These are phyloP conservation scores for Cisticola juncidis DNA, from an alignment of 2,113 vertebrate genomes.

Conservation along the genomic window DNA sequence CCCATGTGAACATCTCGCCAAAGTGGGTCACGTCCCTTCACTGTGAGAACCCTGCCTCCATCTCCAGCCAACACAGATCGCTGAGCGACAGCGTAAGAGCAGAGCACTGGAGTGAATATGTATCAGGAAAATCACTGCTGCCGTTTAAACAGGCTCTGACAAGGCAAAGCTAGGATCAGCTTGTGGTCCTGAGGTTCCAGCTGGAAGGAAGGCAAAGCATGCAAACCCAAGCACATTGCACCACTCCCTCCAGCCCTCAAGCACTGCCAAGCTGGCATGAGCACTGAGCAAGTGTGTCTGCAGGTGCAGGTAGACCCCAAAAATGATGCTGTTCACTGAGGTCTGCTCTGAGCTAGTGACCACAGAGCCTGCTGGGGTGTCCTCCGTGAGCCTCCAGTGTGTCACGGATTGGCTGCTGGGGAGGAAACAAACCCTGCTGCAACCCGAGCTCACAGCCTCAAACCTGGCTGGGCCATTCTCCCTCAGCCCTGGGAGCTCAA, in stretches of 20 bases:
- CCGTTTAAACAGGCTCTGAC: background rate
- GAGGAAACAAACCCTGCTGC: background rate
- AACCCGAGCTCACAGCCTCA: background rate
- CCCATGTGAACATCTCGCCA: rapidly evolving
- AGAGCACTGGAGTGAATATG: background rate
- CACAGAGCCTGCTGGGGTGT: background rate
- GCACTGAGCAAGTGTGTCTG: background rate
- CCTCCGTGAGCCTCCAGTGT: rapidly evolving
- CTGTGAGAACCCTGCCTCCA: background rate
- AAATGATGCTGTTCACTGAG: background rate
- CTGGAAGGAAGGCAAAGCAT: background rate
- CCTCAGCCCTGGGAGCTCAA: background rate
- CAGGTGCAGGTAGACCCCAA: background rate
- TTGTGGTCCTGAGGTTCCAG: conserved; percentile 1
- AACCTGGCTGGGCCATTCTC: rapidly evolving
- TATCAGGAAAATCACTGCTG: background rate
- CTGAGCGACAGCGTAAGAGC: background rate
- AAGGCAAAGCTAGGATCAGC: background rate
- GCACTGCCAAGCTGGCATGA: background rate
- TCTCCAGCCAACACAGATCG: background rate
- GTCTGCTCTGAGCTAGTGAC: background rate
- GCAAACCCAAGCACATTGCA: background rate
- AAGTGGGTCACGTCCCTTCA: background rate
- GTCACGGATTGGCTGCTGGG: background rate
- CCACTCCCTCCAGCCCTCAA: background rate